These are phyloP conservation scores for Etheostoma spectabile DNA, from an alignment of 2,113 vertebrate species.

Conservation along the genomic window DNA sequence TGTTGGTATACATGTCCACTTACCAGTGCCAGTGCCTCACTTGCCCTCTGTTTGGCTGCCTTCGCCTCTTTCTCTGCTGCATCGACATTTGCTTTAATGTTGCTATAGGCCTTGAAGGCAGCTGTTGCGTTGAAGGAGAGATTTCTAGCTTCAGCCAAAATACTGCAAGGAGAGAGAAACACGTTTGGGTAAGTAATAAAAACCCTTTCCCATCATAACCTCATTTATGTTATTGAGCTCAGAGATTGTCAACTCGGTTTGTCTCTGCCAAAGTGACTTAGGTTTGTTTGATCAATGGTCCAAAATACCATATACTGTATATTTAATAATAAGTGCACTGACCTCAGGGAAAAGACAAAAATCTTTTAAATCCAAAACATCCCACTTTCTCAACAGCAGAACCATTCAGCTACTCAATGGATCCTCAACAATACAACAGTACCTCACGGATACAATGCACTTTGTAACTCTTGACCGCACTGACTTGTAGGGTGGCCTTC, in stretches of 20 bases:
- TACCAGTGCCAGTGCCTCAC: conserved; percentile 90
- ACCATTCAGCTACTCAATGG: no score
- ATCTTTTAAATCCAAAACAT: no score
- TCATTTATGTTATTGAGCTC: neutral
- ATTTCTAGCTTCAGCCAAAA: conserved; percentile 95
- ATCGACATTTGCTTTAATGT: conserved; percentile 92
- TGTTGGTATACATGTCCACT: conserved; percentile 56
- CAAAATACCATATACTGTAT: neutral
- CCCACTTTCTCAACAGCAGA: no score
- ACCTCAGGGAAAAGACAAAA: no score
- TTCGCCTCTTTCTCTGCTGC: conserved; percentile 92
- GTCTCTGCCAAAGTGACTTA: neutral
- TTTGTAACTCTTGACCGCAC: no score
- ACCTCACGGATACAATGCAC: no score
- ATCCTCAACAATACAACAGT: no score
- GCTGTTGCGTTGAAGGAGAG: conserved; percentile 97
- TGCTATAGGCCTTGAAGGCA: conserved; percentile 96
- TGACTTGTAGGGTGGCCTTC: no score
- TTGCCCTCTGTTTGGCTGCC: conserved; percentile 88
- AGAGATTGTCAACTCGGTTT: neutral
- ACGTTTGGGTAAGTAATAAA: neutral
- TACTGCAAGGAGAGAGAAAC: conserved; percentile 81
- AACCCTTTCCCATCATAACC: neutral
- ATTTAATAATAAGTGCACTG: neutral
- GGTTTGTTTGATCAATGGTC: neutral